These are phyloP conservation scores for Fistularia commersonii DNA, from an alignment of 2,797 vertebrate genomes.

Conservation along the genomic window DNA sequence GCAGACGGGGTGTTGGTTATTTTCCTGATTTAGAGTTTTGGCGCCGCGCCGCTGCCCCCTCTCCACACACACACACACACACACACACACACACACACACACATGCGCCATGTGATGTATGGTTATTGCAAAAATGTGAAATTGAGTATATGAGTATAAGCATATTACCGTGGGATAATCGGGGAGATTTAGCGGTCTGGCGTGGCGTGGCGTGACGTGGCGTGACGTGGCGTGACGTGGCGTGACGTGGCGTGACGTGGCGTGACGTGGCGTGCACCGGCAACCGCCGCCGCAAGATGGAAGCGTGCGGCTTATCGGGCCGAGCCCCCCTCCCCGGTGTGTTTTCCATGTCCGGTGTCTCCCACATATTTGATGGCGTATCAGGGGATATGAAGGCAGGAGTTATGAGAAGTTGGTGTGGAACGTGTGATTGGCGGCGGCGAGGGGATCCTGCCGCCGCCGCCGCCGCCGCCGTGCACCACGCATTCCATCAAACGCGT, in stretches of 20 bases:
- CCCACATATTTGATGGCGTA: constrained; percentile 58
- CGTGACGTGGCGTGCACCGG: no score
- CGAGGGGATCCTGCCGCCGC: no score
- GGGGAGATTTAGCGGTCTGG: constrained; percentile 70
- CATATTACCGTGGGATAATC: constrained; percentile 80
- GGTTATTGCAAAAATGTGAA: constrained; percentile 76
- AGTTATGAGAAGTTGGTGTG: constrained; percentile 43
- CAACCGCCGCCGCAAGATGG: no score
- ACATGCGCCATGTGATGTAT: constrained; percentile 72
- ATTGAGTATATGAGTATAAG: constrained; percentile 79
- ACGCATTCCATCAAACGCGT: no score
- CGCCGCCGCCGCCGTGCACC: no score
- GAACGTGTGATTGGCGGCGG: constrained; percentile 1
- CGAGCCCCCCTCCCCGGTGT: no score
- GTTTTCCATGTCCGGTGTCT: constrained; percentile 52
- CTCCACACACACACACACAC: no score
- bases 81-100: no score
- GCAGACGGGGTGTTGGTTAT: constrained; percentile 73
- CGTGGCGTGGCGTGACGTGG: constrained; percentile 46
- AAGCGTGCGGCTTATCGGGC: no score
- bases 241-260: no score
- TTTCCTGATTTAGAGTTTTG: constrained; percentile 77
- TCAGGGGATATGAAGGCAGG: constrained; percentile 55
- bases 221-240: constrained; percentile 39
- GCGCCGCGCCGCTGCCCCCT: no score